Base-by-base conservation (phyloP, 2,797 vertebrate genomes). In the Simalia tracyae region DNA sequence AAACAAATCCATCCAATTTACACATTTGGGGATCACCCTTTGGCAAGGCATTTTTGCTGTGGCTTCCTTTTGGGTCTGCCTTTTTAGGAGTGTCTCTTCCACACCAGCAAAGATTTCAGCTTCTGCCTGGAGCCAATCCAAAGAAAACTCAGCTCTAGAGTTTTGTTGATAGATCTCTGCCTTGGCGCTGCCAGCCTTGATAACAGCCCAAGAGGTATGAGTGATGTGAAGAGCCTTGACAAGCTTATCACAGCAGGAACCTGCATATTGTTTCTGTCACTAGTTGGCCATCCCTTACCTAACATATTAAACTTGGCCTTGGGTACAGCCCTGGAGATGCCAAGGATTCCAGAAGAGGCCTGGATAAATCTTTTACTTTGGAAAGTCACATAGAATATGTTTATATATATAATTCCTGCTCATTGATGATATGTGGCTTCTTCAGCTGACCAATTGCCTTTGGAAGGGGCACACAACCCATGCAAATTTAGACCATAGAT, bases 161-260 rank as follows among this genome's bases (percentile, higher is more conserved):
- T 57, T 94, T 95, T 96, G 96, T 97, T 97, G 96, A 96, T 95
- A 94, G 94, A 64, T 90, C 94, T 95, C 96, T 59, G 92, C 91
- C 94, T 95, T 95, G 92, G 94, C 93, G 93, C 94, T 96, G 94
- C 89, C 94, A 96, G 95, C 96, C 95, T 94, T 92, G 93, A 94
- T 90, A 93, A 72, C 88, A 92, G 84, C 86, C 93, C 87, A 92
- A 88, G 66, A 93, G 94, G 95, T 63, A 95, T 91, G 93, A 93
- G 76, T 87, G 64, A 87, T 0, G 0, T 85, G 92, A 94, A 94
- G 88, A 93, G 89, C 66, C 17, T 0, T 94, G 95, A 68, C 89
- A 93, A 84, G 0, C 0, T 92, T 12, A 90, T 50, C 61, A 64
- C 92, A 92, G 85, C 68, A 95, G 50, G 90, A 64, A 84, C 36